Base-by-base conservation (phyloP, 2,113 vertebrate genomes). In the Paradoxurus hermaphroditus region DNA sequence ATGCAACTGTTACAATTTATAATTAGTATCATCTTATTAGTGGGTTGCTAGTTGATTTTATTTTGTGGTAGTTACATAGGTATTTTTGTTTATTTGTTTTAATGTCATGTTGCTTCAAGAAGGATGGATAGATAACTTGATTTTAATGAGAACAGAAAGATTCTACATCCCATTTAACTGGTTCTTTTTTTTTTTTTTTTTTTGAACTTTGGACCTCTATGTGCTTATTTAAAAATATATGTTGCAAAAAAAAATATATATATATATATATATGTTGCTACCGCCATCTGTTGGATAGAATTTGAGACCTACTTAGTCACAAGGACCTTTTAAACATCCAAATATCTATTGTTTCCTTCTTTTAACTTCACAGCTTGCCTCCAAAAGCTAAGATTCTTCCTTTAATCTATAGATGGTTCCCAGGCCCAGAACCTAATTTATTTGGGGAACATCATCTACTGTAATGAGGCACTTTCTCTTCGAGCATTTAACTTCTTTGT, bases 281-380 rank as follows among this genome's bases (percentile, higher is more conserved):
- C 86, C 94, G 91, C 86, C 96, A 85, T 93, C 96, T 98, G 82
- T 89, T 96, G 96, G 91, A 70, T 73, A 77, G 53, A 75, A 85
- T 49, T 25, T 67, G 75, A 82, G 65, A 25, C 7, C 72, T 68
- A 31, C 51, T 62, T 7, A 53, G 34, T 46, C 34, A 34, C 16
- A 27, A 7, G 25, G n/a, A 34, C 13, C 4, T 72, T 89, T 81
- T 53, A 62, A 34, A 62, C 14, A 65, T 8, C n/a, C 65, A 59
- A 68, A 7, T 7, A 41, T 16, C n/a, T 72, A 23, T 62, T 25
- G 1, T 63, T 90, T 34, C 25, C 15, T 72, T 18, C 25, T 56
- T 79, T 87, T 39, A 67, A 72, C 34, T 34, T 46, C 15, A 31
- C 5, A n/a, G 29, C 4, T 18, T 41, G 2, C 10, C 29, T 68